Evolutionary conservation across 2,888 invertebrate species (phyloP).

Genomic region (Sinopyrophorus schimmeli): DNA sequence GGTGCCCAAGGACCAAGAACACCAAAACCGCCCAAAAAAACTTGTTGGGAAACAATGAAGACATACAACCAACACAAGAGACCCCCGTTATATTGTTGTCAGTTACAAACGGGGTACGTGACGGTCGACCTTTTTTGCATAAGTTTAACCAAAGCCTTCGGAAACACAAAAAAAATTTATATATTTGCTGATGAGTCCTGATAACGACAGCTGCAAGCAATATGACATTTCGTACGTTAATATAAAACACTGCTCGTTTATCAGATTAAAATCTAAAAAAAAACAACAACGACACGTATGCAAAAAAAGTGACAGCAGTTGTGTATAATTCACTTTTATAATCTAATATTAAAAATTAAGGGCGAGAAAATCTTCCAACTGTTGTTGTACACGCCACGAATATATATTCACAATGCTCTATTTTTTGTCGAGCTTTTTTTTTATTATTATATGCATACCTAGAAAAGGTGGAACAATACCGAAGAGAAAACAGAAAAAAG

Average conservation of each 20-base stretch:
- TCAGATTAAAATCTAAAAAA: slow-evolving; percentile 36
- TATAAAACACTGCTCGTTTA: slow-evolving; percentile 24
- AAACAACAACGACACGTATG: no score
- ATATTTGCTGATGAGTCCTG: slow-evolving; percentile 36
- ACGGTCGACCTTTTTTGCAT: slow-evolving; percentile 9
- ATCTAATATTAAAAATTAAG: slow-evolving; percentile 38
- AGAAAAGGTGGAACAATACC: no score
- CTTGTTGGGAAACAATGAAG: no score
- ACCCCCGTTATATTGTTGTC: no score
- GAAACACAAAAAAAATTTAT: slow-evolving; percentile 30
- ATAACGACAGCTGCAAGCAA: slow-evolving; percentile 37
- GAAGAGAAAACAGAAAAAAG: no score
- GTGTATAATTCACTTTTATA: slow-evolving; percentile 35
- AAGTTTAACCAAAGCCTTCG: slow-evolving; percentile 17
- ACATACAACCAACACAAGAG: no score
- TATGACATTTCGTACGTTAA: slow-evolving; percentile 34
- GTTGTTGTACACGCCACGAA: slow-evolving; percentile 20
- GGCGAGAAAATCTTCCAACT: slow-evolving; percentile 25
- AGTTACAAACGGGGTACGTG: no score
- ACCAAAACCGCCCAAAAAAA: no score
- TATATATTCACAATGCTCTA: slow-evolving; percentile 11
- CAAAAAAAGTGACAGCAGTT: slow-evolving; percentile 36
- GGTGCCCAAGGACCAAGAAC: no score
- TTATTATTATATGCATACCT: no score
- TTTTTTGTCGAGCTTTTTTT: slow-evolving; percentile 22